Conservation (phyloP, 2,888 invertebrate genomes). For the Limenitis camilla region DNA sequence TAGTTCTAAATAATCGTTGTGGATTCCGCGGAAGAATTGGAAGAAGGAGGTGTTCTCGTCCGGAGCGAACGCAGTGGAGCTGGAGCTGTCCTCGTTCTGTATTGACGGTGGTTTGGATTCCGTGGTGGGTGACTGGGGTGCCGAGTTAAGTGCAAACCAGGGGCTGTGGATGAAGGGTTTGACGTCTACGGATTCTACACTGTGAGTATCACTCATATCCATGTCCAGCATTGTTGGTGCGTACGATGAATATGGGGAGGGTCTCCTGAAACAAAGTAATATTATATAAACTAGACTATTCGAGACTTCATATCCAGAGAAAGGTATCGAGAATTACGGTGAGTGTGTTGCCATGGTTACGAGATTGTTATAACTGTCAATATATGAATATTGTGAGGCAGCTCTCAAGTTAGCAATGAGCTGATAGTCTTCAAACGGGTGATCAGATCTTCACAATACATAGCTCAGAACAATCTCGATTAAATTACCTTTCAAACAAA, state of each 20-base stretch:
- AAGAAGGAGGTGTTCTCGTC: slow-evolving; percentile 59
- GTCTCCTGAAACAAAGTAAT: slow-evolving; percentile 30
- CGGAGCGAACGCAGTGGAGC: slow-evolving; percentile 41
- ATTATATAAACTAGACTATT: not conserved
- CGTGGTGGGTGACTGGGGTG: slow-evolving; percentile 5
- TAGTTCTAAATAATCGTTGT: slow-evolving; percentile 54
- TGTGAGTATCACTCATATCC: slow-evolving; percentile 24
- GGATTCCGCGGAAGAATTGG: slow-evolving; percentile 61
- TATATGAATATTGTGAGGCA: too few species aligned
- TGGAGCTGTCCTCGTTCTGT: slow-evolving; percentile 36
- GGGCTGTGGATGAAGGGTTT: slow-evolving; percentile 34
- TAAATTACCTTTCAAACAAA: too few species aligned
- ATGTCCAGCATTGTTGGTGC: slow-evolving; percentile 37
- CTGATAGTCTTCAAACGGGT: too few species aligned
- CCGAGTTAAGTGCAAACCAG: slow-evolving; percentile 31
- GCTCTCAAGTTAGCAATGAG: too few species aligned
- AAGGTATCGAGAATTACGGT: too few species aligned
- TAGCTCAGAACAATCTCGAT: too few species aligned
- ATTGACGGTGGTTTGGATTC: slow-evolving; percentile 20
- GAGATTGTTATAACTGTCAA: too few species aligned
- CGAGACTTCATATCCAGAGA: too few species aligned
- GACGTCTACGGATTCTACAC: slow-evolving; percentile 29
- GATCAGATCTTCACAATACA: too few species aligned
- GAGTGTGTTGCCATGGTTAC: too few species aligned
- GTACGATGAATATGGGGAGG: slow-evolving; percentile 38